These are phyloP conservation scores for Pseudonaja textilis DNA, from an alignment of 2,113 vertebrate species.

Conservation along the genomic window DNA sequence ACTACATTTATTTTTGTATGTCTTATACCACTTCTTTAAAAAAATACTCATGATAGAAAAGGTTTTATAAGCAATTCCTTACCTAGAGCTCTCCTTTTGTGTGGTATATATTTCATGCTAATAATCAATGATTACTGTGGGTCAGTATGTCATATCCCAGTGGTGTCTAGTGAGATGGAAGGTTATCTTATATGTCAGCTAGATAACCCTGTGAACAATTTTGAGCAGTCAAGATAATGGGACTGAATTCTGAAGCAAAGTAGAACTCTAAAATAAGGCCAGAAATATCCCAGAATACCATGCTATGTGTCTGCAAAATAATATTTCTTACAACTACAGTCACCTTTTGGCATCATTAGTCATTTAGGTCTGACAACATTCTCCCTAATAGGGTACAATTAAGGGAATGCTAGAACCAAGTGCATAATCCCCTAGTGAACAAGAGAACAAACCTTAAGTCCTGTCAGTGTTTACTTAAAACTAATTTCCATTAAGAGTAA, in stretches of 20 bases:
- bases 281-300: conserved; percentile 48
- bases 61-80: conserved; percentile 61
- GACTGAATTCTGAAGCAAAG: conserved; percentile 69
- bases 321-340: conserved; percentile 39
- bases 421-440: conserved; percentile 24
- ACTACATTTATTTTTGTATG: conserved; percentile 4
- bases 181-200: conserved; percentile 72
- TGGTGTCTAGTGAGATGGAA: conserved; percentile 68
- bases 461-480: conserved; percentile 11
- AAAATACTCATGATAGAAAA: conserved; percentile 33
- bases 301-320: conserved; percentile 15
- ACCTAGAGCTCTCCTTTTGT: conserved; percentile 45
- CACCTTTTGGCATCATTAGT: conserved; percentile 56
- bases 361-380: conserved; percentile 46
- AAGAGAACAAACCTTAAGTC: conserved; percentile 13
- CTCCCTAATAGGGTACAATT: conserved; percentile 49
- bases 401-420: conserved; percentile 35
- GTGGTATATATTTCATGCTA: conserved; percentile 68
- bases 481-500: neutral
- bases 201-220: conserved; percentile 69
- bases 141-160: conserved; percentile 76
- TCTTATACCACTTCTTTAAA: conserved; percentile 44
- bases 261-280: conserved; percentile 60
- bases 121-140: conserved; percentile 69
- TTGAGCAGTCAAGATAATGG: conserved; percentile 70